Conservation (phyloP, 1,140 invertebrate genomes). For the Coboldia fuscipes region DNA sequence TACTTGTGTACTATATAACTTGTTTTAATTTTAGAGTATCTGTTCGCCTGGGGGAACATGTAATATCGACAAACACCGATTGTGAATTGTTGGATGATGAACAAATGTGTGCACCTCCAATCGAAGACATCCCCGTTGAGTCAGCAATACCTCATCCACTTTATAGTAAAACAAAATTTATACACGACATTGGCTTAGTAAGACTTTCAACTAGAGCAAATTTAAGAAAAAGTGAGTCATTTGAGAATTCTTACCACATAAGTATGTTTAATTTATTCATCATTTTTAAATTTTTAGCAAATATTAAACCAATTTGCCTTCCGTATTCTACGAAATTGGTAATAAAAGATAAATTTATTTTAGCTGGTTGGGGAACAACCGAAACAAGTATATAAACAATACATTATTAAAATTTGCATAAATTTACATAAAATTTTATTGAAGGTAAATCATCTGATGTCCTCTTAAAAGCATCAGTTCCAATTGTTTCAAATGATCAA, state of each 20-base stretch:
- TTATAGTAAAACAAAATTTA: constrained; percentile 27
- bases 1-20: too few species aligned
- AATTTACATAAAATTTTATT: not conserved
- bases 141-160: constrained; percentile 32
- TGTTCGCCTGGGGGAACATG: constrained; percentile 38
- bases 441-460: not conserved
- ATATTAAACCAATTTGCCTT: constrained; percentile 49
- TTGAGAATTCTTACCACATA: not conserved
- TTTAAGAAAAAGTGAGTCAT: not conserved
- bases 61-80: constrained; percentile 27
- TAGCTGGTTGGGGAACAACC: constrained; percentile 45
- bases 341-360: constrained; percentile 23
- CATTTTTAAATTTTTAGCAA: constrained; percentile 11
- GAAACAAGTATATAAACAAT: constrained; percentile 18
- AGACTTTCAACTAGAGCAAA: constrained; percentile 20
- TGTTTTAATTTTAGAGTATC: too few species aligned
- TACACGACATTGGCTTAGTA: constrained; percentile 45
- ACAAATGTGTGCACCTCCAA: constrained; percentile 23
- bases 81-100: constrained; percentile 20
- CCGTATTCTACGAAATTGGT: constrained; percentile 24
- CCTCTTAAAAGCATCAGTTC: not conserved
- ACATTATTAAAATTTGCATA: constrained; percentile 2
- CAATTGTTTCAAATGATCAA: not conserved
- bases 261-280: not conserved
- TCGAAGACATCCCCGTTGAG: constrained; percentile 29